phyloP scores from a whole-genome alignment of 2,113 vertebrate species.

The Abramis brama region DNA sequence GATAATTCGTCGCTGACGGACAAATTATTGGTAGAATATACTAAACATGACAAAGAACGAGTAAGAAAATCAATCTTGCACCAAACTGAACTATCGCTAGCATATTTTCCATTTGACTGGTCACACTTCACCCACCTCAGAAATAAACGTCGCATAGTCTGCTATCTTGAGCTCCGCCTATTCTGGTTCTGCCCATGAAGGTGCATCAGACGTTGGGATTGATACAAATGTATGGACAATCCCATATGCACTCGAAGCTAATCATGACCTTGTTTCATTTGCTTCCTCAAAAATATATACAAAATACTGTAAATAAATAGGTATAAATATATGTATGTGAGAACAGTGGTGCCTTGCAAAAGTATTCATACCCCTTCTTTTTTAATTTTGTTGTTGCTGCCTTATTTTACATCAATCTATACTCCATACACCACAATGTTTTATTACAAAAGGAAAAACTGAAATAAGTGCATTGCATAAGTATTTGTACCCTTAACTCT shows the following conservation, averaged over 20 bases:
- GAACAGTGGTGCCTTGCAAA: background rate
- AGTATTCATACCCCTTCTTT: no score
- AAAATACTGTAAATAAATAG: background rate
- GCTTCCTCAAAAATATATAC: background rate
- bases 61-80: background rate
- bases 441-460: no score
- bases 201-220: background rate
- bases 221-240: background rate
- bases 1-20: background rate
- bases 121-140: background rate
- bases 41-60: accelerated
- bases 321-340: background rate
- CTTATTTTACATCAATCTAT: no score
- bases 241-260: background rate
- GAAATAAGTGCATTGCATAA: no score
- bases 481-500: no score
- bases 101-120: background rate
- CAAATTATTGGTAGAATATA: background rate
- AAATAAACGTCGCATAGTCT: background rate
- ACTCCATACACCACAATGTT: no score
- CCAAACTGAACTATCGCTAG: background rate
- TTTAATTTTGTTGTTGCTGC: no score
- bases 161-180: background rate
- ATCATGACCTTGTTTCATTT: background rate
- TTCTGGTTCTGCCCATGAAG: background rate